Evolutionary conservation across 2,888 invertebrate species (phyloP).

Genomic region (Tanytarsus gracilentus): DNA sequence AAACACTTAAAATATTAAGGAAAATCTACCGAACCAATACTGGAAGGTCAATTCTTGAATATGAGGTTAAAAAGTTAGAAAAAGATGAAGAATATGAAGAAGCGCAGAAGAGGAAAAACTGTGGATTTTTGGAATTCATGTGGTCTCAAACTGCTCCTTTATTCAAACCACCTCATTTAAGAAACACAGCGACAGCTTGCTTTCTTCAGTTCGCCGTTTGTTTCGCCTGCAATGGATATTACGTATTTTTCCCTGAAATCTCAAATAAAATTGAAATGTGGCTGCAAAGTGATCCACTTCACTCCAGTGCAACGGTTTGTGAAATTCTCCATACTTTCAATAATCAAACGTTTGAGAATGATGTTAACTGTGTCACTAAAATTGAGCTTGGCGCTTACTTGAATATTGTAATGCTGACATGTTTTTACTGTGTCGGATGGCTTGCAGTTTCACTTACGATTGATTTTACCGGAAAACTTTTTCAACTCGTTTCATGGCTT

Average conservation of each 20-base stretch:
- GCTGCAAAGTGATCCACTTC: not conserved
- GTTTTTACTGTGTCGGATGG: not conserved
- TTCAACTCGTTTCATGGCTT: not conserved
- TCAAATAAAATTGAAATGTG: slow-evolving; percentile 35
- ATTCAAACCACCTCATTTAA: slow-evolving; percentile 36
- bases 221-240: slow-evolving; percentile 38
- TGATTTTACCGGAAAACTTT: slow-evolving; percentile 10
- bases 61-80: not conserved
- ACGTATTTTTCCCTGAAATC: slow-evolving; percentile 41
- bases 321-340: not conserved
- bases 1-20: slow-evolving; percentile 35
- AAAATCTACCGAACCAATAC: slow-evolving; percentile 36
- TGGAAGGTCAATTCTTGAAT: slow-evolving; percentile 29
- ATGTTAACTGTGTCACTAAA: not conserved
- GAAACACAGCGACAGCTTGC: slow-evolving; percentile 37
- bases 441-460: not conserved
- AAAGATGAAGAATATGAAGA: slow-evolving; percentile 30
- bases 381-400: not conserved
- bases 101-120: slow-evolving; percentile 29
- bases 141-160: slow-evolving; percentile 39
- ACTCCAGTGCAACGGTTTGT: slow-evolving; percentile 13
- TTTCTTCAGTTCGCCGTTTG: slow-evolving; percentile 38
- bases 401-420: not conserved
- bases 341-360: not conserved
- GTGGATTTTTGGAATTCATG: slow-evolving; percentile 35